Evolutionary conservation across 2,888 invertebrate genomes (phyloP), one percentile per base, ranked within the genome.

Genomic region (Synergus japonicus): DNA sequence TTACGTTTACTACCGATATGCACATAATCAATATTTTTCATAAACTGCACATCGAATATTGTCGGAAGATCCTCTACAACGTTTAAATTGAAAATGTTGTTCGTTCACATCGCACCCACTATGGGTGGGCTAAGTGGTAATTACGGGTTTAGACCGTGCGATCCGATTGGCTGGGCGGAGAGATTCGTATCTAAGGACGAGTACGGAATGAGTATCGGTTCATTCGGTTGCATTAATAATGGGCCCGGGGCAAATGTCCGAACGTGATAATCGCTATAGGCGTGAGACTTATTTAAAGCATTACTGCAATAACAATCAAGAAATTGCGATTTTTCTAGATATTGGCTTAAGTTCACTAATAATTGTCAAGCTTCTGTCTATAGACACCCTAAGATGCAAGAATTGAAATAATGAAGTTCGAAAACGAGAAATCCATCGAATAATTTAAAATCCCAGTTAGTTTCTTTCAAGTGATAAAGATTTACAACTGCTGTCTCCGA

Each of bases 51-150:
- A 13, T 73, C n/a, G 73, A 54, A 54, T n/a, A 54, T 73, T 73
- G 37, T 54, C 49, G n/a, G 54, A n/a, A 73, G 54, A 73, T 73
- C 54, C 54, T 29, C 13, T 37, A 41, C 10, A 58, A 41, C 54
- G 73, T 73, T 79, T 86, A 88, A 89, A 90, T 89, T 88, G 88
- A 89, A 90, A 88, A 79, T 88, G 86, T 85, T 82, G 80, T 84
- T 84, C 84, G 83, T 81, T 79, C 78, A 81, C 81, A 86, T 84
- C 84, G 86, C 86, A 85, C 86, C 86, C 88, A 86, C 85, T 86
- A 89, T 90, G 90, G 90, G 90, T 90, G 91, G 91, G 91, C 90
- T 88, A 87, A 87, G 86, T 83, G 80, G 84, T 91, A 90, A 91
- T 91, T 90, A 89, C 85, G 83, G 90, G 90, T 89, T 88, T 87